A percentile compares a stretch with the other conserved stretches of the same genome.
These are phyloP conservation scores for Apodemus agrarius DNA, from an alignment of 2,797 vertebrate genomes.

Conservation along the genomic window DNA sequence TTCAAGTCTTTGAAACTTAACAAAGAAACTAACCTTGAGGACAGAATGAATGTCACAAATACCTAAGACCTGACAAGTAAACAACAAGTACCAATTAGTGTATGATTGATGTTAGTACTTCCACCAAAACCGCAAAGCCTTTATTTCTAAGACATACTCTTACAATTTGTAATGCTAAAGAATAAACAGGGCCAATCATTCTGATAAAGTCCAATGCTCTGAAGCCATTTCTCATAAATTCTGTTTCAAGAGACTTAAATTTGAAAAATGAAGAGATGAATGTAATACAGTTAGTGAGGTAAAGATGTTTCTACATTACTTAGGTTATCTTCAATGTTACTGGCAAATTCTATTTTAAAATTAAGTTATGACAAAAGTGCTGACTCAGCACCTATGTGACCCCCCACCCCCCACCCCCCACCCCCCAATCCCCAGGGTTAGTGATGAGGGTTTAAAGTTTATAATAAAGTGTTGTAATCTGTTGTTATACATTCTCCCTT, in stretches of 20 bases:
- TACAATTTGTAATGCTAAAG: not conserved
- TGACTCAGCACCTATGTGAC: not conserved
- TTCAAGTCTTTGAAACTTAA: not conserved
- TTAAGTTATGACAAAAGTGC: not conserved
- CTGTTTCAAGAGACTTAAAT: not conserved
- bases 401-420: too few species aligned
- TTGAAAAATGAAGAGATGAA: not conserved
- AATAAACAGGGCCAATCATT: not conserved
- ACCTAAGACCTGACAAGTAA: not conserved
- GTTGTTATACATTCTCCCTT: not conserved
- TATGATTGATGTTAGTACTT: not conserved
- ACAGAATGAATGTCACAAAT: not conserved
- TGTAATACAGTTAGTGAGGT: not conserved
- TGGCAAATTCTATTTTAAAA: conserved; percentile 24
- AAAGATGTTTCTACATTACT: not conserved
- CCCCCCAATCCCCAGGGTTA: too few species aligned
- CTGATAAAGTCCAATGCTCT: not conserved
- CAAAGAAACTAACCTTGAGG: not conserved
- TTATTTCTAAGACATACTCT: not conserved
- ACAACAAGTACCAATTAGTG: not conserved
- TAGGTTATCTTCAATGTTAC: not conserved
- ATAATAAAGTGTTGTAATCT: not conserved
- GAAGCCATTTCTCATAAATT: not conserved
- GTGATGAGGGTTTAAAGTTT: not conserved
- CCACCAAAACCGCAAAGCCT: not conserved